Conservation (phyloP, 2,113 vertebrate species). For the Peromyscus polionotus region DNA sequence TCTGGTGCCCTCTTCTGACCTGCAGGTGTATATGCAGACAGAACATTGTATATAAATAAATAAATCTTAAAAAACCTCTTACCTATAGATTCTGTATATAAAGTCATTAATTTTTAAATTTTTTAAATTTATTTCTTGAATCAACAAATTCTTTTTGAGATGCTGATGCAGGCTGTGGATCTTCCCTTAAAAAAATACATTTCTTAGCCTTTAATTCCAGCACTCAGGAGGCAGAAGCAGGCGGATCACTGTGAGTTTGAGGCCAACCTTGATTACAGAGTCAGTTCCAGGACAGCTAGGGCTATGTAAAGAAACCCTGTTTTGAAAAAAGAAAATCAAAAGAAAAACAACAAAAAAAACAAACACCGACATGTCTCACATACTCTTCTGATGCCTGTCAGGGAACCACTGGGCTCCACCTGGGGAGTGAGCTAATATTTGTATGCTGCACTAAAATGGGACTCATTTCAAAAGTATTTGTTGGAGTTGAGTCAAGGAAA, state of each 20-base stretch:
- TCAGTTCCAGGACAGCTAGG: neutral
- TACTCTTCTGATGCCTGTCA: neutral
- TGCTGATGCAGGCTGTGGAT: neutral
- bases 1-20: too few species aligned
- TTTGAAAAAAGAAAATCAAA: neutral
- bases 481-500: slow-evolving; percentile 36
- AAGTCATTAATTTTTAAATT: neutral
- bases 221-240: neutral
- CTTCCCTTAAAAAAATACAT: neutral
- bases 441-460: neutral
- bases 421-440: neutral
- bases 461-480: slow-evolving; percentile 34
- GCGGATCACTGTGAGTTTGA: neutral
- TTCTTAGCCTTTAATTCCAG: neutral
- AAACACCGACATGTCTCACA: neutral
- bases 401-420: neutral
- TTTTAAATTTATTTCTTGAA: neutral
- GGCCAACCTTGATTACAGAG: neutral
- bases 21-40: too few species aligned
- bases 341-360: neutral
- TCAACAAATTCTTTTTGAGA: slow-evolving; percentile 40
- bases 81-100: neutral
- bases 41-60: too few species aligned
- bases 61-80: neutral
- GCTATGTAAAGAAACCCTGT: neutral